A percentile compares a stretch with the other conserved stretches of the same genome.
Conservation (phyloP, 2,113 vertebrate species). For the Zapus hudsonius region DNA sequence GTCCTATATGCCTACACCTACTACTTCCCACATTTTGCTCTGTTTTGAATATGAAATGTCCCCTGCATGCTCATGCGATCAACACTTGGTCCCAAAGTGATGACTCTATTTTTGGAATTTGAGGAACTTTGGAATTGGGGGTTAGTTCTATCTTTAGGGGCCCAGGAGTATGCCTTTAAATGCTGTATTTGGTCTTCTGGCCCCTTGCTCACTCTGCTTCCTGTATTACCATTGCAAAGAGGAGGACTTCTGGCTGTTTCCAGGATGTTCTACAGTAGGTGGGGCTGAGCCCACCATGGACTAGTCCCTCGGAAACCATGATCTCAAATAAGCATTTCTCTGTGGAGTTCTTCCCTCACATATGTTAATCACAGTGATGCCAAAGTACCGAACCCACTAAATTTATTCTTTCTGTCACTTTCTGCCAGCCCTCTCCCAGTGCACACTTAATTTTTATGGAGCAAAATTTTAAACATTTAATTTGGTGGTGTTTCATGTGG, state of each 20-base stretch:
- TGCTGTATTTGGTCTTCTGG: no score
- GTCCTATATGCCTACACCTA: no score
- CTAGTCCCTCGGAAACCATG: background rate
- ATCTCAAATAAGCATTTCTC: background rate
- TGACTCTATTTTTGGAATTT: background rate
- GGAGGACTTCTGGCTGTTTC: no score
- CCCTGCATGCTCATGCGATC: background rate
- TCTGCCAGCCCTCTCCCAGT: background rate
- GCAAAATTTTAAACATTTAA: background rate
- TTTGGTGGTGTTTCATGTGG: background rate
- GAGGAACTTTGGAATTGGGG: background rate
- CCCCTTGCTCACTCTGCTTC: background rate
- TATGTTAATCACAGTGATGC: background rate
- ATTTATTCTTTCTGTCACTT: background rate
- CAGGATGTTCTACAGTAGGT: background rate
- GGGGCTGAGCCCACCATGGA: background rate
- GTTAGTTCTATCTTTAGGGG: background rate
- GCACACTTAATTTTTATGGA: background rate
- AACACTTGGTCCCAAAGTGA: background rate
- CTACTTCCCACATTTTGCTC: no score
- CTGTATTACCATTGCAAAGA: no score
- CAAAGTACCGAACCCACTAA: background rate
- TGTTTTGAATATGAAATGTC: background rate
- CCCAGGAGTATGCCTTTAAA: background rate
- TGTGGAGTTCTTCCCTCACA: background rate